Evolutionary conservation across 1,140 invertebrate genomes (phyloP).

Genomic region (Dendroctonus ponderosae): DNA sequence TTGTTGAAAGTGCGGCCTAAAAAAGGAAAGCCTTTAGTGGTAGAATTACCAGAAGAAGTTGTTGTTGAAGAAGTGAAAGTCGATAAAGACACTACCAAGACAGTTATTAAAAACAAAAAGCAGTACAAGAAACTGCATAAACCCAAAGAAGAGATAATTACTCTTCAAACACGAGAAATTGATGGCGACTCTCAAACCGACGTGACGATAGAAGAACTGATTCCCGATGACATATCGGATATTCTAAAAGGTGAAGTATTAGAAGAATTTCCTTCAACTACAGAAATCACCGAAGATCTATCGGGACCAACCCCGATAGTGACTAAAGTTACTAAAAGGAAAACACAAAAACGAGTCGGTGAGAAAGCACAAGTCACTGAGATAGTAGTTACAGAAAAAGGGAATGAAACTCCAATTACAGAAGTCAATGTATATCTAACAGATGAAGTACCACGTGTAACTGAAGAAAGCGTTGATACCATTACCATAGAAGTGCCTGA

Average conservation of each 20-base stretch:
- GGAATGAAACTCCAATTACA: constrained; percentile 45
- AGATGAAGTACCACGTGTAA: constrained; percentile 42
- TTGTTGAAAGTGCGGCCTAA: constrained; percentile 26
- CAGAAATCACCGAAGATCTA: constrained; percentile 32
- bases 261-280: constrained; percentile 39
- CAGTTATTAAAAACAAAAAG: constrained; percentile 37
- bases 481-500: constrained; percentile 49
- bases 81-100: constrained; percentile 32
- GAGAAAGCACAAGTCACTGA: constrained; percentile 52
- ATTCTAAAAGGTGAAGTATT: constrained; percentile 33
- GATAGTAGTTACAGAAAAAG: constrained; percentile 54
- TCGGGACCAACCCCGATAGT: constrained; percentile 36
- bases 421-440: constrained; percentile 39
- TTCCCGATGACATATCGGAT: constrained; percentile 33
- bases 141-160: constrained; percentile 34
- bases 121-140: constrained; percentile 27
- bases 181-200: constrained; percentile 35
- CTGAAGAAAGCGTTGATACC: constrained; percentile 45
- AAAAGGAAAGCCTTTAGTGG: constrained; percentile 28
- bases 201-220: constrained; percentile 39
- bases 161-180: constrained; percentile 40
- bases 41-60: constrained; percentile 38
- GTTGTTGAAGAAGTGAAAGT: constrained; percentile 34
- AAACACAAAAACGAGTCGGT: constrained; percentile 51
- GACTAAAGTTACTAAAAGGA: constrained; percentile 45